Evolutionary conservation across 2,888 invertebrate species (phyloP).

Genomic region (Chromoteleia sp.): DNA sequence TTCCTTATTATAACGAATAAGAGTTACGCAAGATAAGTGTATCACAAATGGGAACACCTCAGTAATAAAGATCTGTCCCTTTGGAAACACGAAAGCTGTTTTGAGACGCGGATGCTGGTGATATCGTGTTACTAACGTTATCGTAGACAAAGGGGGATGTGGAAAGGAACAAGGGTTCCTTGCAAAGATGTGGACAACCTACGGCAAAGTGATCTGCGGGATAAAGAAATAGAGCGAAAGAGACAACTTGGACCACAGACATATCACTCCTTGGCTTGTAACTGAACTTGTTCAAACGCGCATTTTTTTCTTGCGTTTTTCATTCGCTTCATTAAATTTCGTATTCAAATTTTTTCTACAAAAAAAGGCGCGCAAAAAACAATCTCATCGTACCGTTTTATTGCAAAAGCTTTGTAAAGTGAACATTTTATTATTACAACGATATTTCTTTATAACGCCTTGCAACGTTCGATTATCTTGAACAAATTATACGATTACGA

Average conservation of each 20-base stretch:
- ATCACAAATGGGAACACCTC: conserved; percentile 74
- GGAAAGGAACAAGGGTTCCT: conserved; percentile 65
- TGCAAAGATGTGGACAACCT: conserved; percentile 63
- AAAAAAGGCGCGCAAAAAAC: not conserved
- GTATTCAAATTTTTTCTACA: conserved; percentile 2
- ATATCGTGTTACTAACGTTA: conserved; percentile 82
- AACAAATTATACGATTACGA: too few relatives aligned
- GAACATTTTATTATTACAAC: too few relatives aligned
- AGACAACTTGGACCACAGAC: conserved; percentile 64
- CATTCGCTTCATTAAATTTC: conserved; percentile 36
- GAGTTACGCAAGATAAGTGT: conserved; percentile 50
- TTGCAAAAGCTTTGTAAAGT: too few relatives aligned
- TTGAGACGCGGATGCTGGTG: conserved; percentile 78
- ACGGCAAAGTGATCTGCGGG: conserved; percentile 61
- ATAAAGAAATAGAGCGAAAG: conserved; percentile 61
- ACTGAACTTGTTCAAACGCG: conserved; percentile 44
- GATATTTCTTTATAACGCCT: too few relatives aligned
- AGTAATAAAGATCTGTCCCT: conserved; percentile 63
- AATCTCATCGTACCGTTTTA: too few relatives aligned
- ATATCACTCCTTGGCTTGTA: conserved; percentile 67
- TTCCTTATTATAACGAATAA: conserved; percentile 52
- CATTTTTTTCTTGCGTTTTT: conserved; percentile 30
- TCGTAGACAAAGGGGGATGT: conserved; percentile 77
- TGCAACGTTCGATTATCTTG: too few relatives aligned
- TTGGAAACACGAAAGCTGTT: conserved; percentile 77